These are phyloP conservation scores for Drosophila anomelani DNA, from an alignment of 2,888 invertebrate species.

Conservation along the genomic window DNA sequence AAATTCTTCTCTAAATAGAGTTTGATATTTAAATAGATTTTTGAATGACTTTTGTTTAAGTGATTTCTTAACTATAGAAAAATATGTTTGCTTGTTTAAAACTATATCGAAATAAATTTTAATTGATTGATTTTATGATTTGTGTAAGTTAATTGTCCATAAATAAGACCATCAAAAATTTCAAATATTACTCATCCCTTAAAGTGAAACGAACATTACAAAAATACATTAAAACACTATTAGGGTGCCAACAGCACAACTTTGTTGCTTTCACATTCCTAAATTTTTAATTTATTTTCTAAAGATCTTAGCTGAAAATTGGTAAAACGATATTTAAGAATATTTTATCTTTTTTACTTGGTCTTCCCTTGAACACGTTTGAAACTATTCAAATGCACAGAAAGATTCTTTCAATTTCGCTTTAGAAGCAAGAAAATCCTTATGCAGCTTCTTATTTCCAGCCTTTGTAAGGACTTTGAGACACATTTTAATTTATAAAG, in stretches of 20 bases:
- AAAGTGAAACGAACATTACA: background rate
- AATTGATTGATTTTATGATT: background rate
- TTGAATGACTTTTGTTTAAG: background rate
- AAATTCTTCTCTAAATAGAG: background rate
- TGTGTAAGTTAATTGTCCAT: background rate
- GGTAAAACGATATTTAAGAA: no score
- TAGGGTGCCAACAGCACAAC: background rate
- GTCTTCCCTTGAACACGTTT: background rate
- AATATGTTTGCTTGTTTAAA: background rate
- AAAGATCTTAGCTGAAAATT: no score
- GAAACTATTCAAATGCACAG: background rate
- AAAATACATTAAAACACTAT: background rate
- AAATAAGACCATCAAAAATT: background rate
- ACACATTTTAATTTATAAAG: slow-evolving; percentile 7
- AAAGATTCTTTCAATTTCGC: background rate
- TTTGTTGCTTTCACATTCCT: background rate
- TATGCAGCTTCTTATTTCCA: background rate
- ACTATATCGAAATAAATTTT: background rate
- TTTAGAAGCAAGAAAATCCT: background rate
- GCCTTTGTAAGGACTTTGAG: background rate
- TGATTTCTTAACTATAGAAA: background rate
- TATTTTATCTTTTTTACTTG: background rate
- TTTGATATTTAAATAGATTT: background rate
- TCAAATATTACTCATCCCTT: background rate
- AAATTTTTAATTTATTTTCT: background rate